Conservation (phyloP, 2,797 vertebrate species). For the Pteropus rufus region DNA sequence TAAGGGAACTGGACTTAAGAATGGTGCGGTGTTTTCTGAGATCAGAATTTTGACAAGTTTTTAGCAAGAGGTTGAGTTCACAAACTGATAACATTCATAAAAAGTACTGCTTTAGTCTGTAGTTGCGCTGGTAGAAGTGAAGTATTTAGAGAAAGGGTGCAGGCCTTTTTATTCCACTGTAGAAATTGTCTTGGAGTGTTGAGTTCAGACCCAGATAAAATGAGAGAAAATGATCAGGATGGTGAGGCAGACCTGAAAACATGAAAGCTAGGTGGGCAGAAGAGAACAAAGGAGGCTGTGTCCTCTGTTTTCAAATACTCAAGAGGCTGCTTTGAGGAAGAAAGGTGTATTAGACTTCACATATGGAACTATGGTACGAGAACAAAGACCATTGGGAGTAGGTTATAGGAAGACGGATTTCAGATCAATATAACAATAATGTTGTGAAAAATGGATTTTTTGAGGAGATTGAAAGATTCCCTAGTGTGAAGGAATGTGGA, state of each 20-base stretch:
- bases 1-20: not conserved
- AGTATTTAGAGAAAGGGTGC: not conserved
- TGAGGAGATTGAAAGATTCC: not conserved
- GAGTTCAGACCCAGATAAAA: not conserved
- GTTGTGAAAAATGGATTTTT: not conserved
- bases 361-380: not conserved
- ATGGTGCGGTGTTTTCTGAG: not conserved
- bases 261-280: not conserved
- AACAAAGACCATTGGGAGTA: not conserved
- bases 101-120: not conserved
- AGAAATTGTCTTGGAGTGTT: constrained; percentile 1
- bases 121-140: not conserved
- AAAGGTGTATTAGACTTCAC: not conserved
- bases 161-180: not conserved
- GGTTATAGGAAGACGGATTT: not conserved
- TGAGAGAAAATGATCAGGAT: not conserved
- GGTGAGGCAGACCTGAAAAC: not conserved
- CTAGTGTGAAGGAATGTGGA: not conserved
- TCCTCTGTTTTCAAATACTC: not conserved
- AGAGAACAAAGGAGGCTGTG: not conserved
- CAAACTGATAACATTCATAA: not conserved
- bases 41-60: not conserved
- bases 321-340: not conserved
- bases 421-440: not conserved
- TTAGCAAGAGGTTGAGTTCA: not conserved